Evolutionary conservation across 2,113 vertebrate genomes (phyloP).

Genomic region (Ia io): DNA sequence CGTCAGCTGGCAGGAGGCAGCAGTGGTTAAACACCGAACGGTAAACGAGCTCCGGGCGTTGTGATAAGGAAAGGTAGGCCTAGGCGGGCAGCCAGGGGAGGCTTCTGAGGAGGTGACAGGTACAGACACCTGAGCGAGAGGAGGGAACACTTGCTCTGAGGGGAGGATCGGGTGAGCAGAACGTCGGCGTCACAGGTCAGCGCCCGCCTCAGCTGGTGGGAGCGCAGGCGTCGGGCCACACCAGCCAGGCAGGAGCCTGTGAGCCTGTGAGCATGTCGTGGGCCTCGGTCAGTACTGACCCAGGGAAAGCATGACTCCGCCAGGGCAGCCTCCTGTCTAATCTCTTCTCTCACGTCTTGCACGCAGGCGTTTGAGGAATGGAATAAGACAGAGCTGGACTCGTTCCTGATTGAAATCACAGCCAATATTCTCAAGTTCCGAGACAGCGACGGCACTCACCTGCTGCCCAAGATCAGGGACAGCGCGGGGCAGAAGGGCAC

Average conservation of each 20-base stretch:
- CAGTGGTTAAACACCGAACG: fast-evolving
- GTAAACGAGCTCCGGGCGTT: background rate
- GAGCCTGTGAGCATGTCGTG: fast-evolving
- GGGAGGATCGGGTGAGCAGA: background rate
- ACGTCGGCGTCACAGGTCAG: fast-evolving
- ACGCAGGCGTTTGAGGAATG: conserved; percentile 90
- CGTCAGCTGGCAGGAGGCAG: background rate
- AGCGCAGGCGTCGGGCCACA: background rate
- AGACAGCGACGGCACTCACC: conserved; percentile 87
- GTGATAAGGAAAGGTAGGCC: background rate
- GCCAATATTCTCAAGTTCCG: conserved; percentile 93
- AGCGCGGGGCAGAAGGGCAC: conserved; percentile 98
- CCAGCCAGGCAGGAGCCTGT: too few species aligned
- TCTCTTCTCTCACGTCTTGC: background rate
- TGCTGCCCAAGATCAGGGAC: conserved; percentile 96
- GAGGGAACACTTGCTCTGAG: background rate
- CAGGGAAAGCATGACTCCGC: fast-evolving
- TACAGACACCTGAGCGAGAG: background rate
- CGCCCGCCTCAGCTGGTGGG: fast-evolving
- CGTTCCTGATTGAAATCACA: conserved; percentile 98
- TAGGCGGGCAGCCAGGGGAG: fast-evolving
- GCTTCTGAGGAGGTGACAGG: background rate
- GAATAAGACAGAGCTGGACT: conserved; percentile 98
- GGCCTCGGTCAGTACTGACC: fast-evolving
- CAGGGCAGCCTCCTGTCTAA: fast-evolving